Evolutionary conservation across 2,113 vertebrate species (phyloP).

Genomic region (Butorides virescens): DNA sequence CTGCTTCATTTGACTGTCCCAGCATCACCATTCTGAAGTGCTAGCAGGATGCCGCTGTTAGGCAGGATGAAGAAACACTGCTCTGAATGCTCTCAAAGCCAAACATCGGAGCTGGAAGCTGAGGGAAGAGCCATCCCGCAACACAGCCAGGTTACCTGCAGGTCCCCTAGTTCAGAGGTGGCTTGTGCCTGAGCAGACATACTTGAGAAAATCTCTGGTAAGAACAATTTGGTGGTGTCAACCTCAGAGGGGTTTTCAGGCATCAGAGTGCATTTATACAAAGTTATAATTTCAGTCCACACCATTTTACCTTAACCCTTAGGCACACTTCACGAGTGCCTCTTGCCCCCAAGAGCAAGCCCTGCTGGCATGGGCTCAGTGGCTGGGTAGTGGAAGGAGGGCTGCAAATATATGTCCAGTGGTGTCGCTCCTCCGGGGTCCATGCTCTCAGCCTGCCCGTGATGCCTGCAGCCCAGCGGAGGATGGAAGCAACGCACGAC

Average conservation of each 20-base stretch:
- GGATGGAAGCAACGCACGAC: accelerated
- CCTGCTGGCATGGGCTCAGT: background rate
- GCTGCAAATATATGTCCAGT: accelerated
- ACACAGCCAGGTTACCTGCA: background rate
- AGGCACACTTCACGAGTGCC: background rate
- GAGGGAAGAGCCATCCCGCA: background rate
- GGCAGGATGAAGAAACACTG: background rate
- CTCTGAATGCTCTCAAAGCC: background rate
- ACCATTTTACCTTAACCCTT: background rate
- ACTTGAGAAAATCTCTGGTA: background rate
- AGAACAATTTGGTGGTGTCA: background rate
- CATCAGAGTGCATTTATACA: background rate
- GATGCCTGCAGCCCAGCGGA: background rate
- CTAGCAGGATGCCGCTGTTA: background rate
- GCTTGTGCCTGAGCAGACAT: background rate
- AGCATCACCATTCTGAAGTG: background rate
- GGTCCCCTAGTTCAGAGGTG: background rate
- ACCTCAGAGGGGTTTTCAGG: background rate
- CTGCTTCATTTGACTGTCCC: background rate
- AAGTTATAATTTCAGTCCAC: background rate
- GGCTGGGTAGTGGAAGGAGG: background rate
- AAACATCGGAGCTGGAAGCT: background rate
- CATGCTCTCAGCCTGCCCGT: background rate
- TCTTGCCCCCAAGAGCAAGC: accelerated
- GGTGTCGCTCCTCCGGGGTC: accelerated